A percentile compares a stretch with the other conserved stretches of the same genome.
phyloP scores from a whole-genome alignment of 1,140 invertebrate genomes.

The Trichonephila clavipes region DNA sequence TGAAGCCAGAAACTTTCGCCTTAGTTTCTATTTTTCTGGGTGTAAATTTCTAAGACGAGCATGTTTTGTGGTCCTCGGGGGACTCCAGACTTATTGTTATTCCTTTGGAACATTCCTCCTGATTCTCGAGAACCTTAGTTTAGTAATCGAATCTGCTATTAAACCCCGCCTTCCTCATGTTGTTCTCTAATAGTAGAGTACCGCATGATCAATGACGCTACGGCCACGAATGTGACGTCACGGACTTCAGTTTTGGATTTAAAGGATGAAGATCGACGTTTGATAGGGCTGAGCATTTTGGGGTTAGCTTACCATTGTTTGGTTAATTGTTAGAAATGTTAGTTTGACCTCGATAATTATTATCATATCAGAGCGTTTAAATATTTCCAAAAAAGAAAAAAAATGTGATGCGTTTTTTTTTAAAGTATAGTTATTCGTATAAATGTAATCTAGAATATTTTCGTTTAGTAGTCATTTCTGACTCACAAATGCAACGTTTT shows the following conservation, averaged over 20 bases:
- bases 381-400: too few relatives aligned
- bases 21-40: constrained; percentile 13
- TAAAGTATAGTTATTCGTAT: too few relatives aligned
- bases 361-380: too few relatives aligned
- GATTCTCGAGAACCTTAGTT: constrained; percentile 41
- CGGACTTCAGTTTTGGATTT: constrained; percentile 37
- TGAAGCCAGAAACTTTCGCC: background rate
- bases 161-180: constrained; percentile 47
- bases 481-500: too few relatives aligned
- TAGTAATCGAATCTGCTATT: constrained; percentile 57
- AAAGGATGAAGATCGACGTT: constrained; percentile 1
- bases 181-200: constrained; percentile 30
- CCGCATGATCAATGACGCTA: constrained; percentile 32
- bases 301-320: background rate
- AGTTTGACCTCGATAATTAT: too few relatives aligned
- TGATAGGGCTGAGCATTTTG: background rate
- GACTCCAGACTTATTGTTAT: constrained; percentile 49
- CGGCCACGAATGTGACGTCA: background rate
- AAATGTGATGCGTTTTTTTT: too few relatives aligned
- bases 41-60: constrained; percentile 41
- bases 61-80: constrained; percentile 29
- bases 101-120: constrained; percentile 43
- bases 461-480: too few relatives aligned
- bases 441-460: too few relatives aligned
- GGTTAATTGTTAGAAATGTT: background rate